Base-by-base conservation (phyloP, 2,113 vertebrate species). In the Noturus placidus region DNA sequence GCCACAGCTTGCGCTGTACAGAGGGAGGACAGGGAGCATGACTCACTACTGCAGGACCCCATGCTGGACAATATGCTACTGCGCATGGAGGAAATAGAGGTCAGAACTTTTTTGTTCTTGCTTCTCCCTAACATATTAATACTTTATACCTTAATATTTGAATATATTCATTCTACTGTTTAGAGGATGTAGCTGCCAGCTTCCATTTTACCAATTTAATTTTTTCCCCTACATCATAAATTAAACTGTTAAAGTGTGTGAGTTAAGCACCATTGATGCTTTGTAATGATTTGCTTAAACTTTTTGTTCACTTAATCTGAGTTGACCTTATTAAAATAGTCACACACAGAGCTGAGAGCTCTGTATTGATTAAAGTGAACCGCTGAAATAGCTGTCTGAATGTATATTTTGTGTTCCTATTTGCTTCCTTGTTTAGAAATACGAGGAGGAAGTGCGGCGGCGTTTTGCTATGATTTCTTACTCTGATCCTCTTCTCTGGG, bases 1-100 rank as follows among this genome's bases (percentile, higher is more conserved):
- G 94, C 96, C 27, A 83, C 92, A 1, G 89, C 91, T 46, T 90
- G 8, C 54, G 93, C 92, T 0, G 90, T 93, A 61, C 92, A 93
- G 93, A 89, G 65, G 0, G 13, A 90, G 57, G 90, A 95, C 83
- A 90, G 90, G 63, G 88, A 87, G 80, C 56, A 82, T 61, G 79
- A 87, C 76, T 5, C 54, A 61, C 0, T 91, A 50, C 84, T 94
- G 87, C 93, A 93, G 80, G 74, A 89, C 74, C 92, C 93, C 22
- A 92, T 91, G 30, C 91, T 99, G 89, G 96, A 98, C 92, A 94
- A 88, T 81, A 98, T 99, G 97, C 94, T 99, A 91, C 94, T 95
- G 87, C 96, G 97, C 89, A 97, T 99, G 96, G 97, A 99, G 92
- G 97, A 99, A 92, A 99, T 99, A 84, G 98, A 99, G 95, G 98